Evolutionary conservation across 2,113 vertebrate species (phyloP), one percentile per base, ranked within the genome.

Genomic region (Butorides virescens): DNA sequence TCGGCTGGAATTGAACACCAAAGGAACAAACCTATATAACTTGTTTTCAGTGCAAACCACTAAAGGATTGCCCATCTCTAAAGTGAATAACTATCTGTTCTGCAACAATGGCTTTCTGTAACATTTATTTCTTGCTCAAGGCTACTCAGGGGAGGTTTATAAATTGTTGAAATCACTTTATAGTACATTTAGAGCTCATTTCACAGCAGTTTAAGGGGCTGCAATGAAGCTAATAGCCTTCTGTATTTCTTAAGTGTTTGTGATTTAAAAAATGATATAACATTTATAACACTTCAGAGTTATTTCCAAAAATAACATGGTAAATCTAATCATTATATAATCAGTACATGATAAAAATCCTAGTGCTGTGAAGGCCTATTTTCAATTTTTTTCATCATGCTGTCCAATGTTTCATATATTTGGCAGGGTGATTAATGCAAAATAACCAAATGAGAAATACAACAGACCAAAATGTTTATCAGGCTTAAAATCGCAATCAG

Each of bases 81-180:
- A 94, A 96, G 32, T 66, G 93, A 91, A 21, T 89, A 92, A 73
- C 70, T 65, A 58, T 88, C 53, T 92, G 75, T 96, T 95, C 80
- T 94, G 70, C 74, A 88, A 67, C 39, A 84, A 16, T 88, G 23
- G 18, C 93, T 87, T 68, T 91, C 81, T 97, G 18, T 93, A 96
- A 90, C 86, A 85, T 97, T 97, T 97, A 65, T 91, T 53, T 95
- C 59, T 97, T 95, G 92, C 92, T 97, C 81, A 97, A 83, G 96
- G 95, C 92, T 96, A 94, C 96, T 97, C 88, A 98, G 44, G 26
- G 86, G 74, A 98, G 92, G 93, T 90, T 83, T 95, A 90, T 97
- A 93, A 96, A 88, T 96, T 90, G 97, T 79, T 94, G 82, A 97
- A 98, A 97, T 98, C 70, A 81, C 97, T 97, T 97, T 95, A 95